Evolutionary conservation across 35 echinoderm and acorn worm genomes (phyloP), one percentile per base, ranked within the genome.

Genomic region (Stichopus chloronotus): DNA sequence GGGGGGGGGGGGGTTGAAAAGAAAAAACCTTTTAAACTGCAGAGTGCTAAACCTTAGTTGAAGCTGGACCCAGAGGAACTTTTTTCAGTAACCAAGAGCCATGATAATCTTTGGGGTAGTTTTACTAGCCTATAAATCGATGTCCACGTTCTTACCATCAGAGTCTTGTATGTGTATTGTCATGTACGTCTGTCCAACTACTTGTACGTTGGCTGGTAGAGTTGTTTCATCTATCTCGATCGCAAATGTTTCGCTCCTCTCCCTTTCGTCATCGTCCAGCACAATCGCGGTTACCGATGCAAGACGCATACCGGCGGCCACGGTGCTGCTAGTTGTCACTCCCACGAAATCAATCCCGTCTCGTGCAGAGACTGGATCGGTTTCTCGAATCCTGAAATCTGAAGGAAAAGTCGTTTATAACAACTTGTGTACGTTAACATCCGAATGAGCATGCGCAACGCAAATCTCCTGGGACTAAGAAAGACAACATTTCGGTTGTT

Each of bases 301-400:
- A 0, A 74, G 4, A 7, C 19, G 69, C 7, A n/a, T 20, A 74
- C 69, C 69, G 69, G 22, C 22, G 22, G 69, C 16, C 6, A 74
- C 69, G 11, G 69, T 74, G 17, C 2, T 0, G 22, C 16, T 7
- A 14, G 22, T 20, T 16, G 17, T 72, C 22, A n/a, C 69, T 6
- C 22, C 69, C 7, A 7, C 5, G 22, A 72, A 72, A 72, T 72
- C 69, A 6, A 19, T 14, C 2, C 69, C 69, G 12, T 16, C 12
- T 72, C 3, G 17, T 14, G 69, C 69, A 72, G 69, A 72, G 6
- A 1, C 69, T 21, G 69, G 69, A n/a, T 17, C 19, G 17, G 69
- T 72, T 72, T 72, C 69, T 72, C 69, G 69, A 72, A 72, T 72
- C 17, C 69, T 72, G 19, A 72, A 72, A 72, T 72, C 69, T 72